Evolutionary conservation across 2,888 invertebrate species (phyloP), one percentile per base, ranked within the genome.

Genomic region (Caenorhabditis doughertyi): DNA sequence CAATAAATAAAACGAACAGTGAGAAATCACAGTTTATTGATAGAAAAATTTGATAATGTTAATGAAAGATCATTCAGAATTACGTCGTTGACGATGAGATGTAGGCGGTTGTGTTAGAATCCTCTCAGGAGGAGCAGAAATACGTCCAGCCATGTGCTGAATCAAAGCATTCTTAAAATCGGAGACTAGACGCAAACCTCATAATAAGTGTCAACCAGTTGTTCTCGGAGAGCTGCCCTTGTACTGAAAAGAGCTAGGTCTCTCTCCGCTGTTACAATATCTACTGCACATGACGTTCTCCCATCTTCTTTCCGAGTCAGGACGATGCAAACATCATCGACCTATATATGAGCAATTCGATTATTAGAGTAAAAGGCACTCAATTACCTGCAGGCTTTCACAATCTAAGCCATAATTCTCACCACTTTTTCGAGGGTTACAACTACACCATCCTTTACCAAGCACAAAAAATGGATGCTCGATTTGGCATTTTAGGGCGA

Each of bases 391-490:
- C 11, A 86, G 47, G 2, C 5, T 9, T 11, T 42, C 70, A 18
- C 83, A 67, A 25, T 83, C 60, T n/a, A 84, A 42, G 1, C 86
- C 86, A 56, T 83, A 86, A 18, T 42, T 79, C 39, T 83, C 79
- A 0, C 55, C 67, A 8, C 77, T 79, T 49, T 71, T 79, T 4
- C 44, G 21, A 0, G 84, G 83, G 53, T 76, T 70, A 32, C 71
- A 76, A 27, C 81, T 81, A 32, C 76, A 21, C 86, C 86, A 86
- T n/a, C 86, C 86, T 55, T 84, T 86, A 18, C 86, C 86, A 4
- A 86, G 27, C 2, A 80, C 82, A 56, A 77, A 86, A 49, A 86
- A 84, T 3, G 86, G 86, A 25, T 86, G 77, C 58, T 84, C 86
- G 23, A 58, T 29, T 71, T 83, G 86, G 9, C 83, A 84, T 42